Conservation (phyloP, 2,113 vertebrate species). For the Sigmodon hispidus region DNA sequence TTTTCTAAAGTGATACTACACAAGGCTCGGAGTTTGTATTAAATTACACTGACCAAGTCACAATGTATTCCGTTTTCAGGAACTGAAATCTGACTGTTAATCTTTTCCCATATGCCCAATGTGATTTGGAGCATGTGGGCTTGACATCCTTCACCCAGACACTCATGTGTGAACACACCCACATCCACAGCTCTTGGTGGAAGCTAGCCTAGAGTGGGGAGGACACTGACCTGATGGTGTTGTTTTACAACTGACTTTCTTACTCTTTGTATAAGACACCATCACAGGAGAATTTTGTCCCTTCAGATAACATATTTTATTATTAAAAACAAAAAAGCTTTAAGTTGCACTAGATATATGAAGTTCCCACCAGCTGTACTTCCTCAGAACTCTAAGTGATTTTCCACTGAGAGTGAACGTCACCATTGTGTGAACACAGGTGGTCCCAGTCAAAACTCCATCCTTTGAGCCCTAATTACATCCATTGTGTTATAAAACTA, state of each 20-base stretch:
- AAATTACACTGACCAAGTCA: constrained; percentile 80
- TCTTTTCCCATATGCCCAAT: constrained; percentile 78
- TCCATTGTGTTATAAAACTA: constrained; percentile 65
- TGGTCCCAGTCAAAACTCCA: constrained; percentile 78
- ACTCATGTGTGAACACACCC: constrained; percentile 18
- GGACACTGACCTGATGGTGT: constrained; percentile 60
- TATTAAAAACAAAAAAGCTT: constrained; percentile 76
- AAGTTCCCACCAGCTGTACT: constrained; percentile 58
- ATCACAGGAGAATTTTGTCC: constrained; percentile 75
- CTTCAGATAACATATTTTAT: constrained; percentile 74
- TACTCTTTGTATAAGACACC: constrained; percentile 83
- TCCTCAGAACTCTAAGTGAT: constrained; percentile 34
- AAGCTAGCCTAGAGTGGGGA: constrained; percentile 72
- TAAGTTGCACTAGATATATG: constrained; percentile 49
- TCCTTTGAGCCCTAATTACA: constrained; percentile 80
- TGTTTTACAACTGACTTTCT: constrained; percentile 78
- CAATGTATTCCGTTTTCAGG: constrained; percentile 76
- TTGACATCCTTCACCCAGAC: constrained; percentile 39
- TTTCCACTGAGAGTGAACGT: constrained; percentile 55
- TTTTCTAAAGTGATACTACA: constrained; percentile 84
- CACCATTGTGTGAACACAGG: constrained; percentile 33
- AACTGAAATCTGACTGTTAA: constrained; percentile 84
- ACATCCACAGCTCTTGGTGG: constrained; percentile 27
- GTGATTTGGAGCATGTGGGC: constrained; percentile 49
- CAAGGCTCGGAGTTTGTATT: constrained; percentile 86